phyloP scores from a whole-genome alignment of 2,888 invertebrate species.

The Ischnus inquisitorius region DNA sequence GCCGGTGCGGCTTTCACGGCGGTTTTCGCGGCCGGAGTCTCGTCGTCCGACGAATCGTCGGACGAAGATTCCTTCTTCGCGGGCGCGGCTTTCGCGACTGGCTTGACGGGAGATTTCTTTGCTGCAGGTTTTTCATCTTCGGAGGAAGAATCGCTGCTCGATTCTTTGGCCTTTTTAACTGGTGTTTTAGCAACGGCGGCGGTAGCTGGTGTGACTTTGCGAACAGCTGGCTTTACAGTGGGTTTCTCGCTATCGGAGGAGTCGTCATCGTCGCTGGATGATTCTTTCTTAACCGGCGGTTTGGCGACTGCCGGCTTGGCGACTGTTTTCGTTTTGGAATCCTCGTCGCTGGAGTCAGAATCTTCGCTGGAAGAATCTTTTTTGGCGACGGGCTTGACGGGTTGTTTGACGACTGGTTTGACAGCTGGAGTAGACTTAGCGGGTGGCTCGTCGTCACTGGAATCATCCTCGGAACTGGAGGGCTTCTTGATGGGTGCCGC shows the following conservation, averaged over 20 bases:
- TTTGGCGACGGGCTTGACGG: constrained; percentile 69
- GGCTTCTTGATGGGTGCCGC: constrained; percentile 78
- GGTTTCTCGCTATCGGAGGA: constrained; percentile 83
- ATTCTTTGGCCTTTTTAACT: constrained; percentile 68
- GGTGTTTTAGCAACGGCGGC: constrained; percentile 47
- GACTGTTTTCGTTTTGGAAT: constrained; percentile 72
- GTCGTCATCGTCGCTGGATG: constrained; percentile 82
- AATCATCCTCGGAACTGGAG: constrained; percentile 80
- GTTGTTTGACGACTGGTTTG: constrained; percentile 66
- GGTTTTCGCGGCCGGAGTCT: constrained; percentile 23
- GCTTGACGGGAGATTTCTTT: constrained; percentile 71
- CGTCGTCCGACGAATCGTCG: neutral
- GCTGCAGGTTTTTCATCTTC: constrained; percentile 73
- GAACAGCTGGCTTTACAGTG: constrained; percentile 71
- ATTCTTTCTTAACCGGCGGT: constrained; percentile 76
- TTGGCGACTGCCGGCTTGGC: constrained; percentile 67
- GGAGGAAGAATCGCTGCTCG: constrained; percentile 78
- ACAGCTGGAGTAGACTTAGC: constrained; percentile 47
- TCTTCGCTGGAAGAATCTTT: constrained; percentile 76
- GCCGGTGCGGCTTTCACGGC: neutral
- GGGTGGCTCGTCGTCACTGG: constrained; percentile 77
- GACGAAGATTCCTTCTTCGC: constrained; percentile 43
- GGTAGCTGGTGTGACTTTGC: constrained; percentile 72
- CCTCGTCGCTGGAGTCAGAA: constrained; percentile 84
- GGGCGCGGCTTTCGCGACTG: constrained; percentile 58